A percentile compares a stretch with the other conserved stretches of the same genome.
Conservation (phyloP, 2,113 vertebrate species). For the Actenoides hombroni region DNA sequence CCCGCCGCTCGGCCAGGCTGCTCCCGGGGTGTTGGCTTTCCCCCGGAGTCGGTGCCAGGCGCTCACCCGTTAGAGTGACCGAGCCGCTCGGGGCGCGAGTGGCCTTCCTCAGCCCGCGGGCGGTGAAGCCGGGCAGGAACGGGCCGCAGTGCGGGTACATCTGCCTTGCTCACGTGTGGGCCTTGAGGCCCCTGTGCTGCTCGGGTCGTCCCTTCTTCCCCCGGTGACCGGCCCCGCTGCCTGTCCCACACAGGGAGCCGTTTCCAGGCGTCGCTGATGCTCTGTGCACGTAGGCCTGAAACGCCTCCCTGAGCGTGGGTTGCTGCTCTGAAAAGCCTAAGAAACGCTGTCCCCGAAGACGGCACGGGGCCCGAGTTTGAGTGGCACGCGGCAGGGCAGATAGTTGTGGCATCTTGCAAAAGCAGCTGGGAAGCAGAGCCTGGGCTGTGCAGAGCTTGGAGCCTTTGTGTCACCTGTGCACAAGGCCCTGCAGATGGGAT, state of each 20-base stretch:
- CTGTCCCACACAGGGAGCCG: fast-evolving
- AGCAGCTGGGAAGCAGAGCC: not conserved
- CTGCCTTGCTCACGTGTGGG: not conserved
- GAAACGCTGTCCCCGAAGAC: fast-evolving
- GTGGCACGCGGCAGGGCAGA: not conserved
- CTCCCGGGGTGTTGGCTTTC: not conserved
- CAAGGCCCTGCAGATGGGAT: not conserved
- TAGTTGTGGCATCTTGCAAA: fast-evolving
- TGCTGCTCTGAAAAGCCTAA: not conserved
- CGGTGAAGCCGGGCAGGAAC: no score
- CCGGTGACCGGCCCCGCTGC: fast-evolving
- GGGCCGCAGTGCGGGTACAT: no score
- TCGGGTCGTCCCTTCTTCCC: fast-evolving
- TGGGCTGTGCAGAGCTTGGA: not conserved
- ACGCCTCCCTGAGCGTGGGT: fast-evolving
- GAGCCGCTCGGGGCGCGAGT: not conserved
- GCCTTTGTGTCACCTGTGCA: fast-evolving
- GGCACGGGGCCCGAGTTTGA: not conserved
- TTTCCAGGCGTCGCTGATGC: not conserved
- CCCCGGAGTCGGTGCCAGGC: fast-evolving
- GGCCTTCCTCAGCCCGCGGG: fast-evolving
- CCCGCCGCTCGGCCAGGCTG: fast-evolving
- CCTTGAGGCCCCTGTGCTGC: no score
- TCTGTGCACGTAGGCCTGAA: fast-evolving
- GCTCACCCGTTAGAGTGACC: not conserved